A percentile compares a stretch with the other conserved stretches of the same genome.
phyloP scores from a whole-genome alignment of 2,888 invertebrate genomes.

The Lampropteryx suffumata region DNA sequence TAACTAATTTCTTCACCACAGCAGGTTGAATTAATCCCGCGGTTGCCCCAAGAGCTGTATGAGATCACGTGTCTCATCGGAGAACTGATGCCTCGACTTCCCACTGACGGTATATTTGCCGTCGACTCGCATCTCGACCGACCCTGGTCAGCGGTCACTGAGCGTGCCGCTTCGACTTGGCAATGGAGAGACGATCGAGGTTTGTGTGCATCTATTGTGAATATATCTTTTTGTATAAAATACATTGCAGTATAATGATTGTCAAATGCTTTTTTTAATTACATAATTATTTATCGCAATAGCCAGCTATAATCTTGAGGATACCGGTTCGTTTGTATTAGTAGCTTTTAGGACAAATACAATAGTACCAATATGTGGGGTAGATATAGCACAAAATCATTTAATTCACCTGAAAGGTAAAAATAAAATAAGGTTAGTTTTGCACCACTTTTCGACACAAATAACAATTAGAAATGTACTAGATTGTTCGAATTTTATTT shows the following conservation, averaged over 20 bases:
- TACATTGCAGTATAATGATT: no score
- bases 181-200: slow-evolving; percentile 98
- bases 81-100: slow-evolving; percentile 98
- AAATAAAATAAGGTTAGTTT: no score
- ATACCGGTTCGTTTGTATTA: slow-evolving; percentile 10
- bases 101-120: slow-evolving; percentile 96
- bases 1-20: slow-evolving; percentile 31
- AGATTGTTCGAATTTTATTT: no score
- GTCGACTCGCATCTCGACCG: slow-evolving; percentile 94
- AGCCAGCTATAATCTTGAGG: slow-evolving; percentile 12
- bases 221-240: no score
- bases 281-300: slow-evolving; percentile 2
- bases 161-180: slow-evolving; percentile 92
- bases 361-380: no score
- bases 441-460: background rate
- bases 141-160: slow-evolving; percentile 88
- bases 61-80: slow-evolving; percentile 98
- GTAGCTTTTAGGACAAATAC: no score
- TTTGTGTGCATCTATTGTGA: slow-evolving; percentile 39
- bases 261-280: background rate
- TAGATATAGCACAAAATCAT: no score
- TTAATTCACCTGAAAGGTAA: no score
- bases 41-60: slow-evolving; percentile 97
- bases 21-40: slow-evolving; percentile 92
- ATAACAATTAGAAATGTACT: background rate